Base-by-base conservation (phyloP, 92 coral and sea anemone genomes). In the Siderastrea radians region DNA sequence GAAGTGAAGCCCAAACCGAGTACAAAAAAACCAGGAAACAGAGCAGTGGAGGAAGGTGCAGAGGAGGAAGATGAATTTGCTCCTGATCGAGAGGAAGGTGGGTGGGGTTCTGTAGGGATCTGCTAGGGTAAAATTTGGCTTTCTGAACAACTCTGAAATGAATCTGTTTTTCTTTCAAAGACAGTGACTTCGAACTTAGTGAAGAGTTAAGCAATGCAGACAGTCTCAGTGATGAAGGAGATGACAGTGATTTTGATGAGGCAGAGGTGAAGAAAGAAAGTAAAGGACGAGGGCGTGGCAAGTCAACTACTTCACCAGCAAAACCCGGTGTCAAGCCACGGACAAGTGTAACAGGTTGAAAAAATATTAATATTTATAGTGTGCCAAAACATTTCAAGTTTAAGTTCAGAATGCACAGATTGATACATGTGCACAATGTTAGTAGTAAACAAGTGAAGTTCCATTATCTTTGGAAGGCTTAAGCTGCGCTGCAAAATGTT, bases 341-440 rank as follows among this genome's bases (percentile, higher is more conserved):
- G 68, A 47, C 95, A 44, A 92, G 94, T 85, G 98, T 90, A 4
- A 96, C 95, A 93, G 98, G 98, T 95, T 12, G 12, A 49, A 10
- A n/a, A 50, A 11, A 8, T 45, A 69, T 12, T 14, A 61, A 2
- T 12, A 9, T 85, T 8, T 45, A 43, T 51, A 45, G 16, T 46
- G 50, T 4, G 38, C 38, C 38, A 26, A 26, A 26, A 26, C 38
- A 26, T 26, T 26, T 26, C 38, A 26, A 26, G 38, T 26, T 26
- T 26, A 26, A 26, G 38, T 26, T 26, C 38, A 26, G 38, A 26
- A 26, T 0, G 38, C 38, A 26, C 38, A 26, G 38, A 26, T 26
- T 26, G 0, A 26, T 26, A 26, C 38, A 26, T 26, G 38, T 26
- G 38, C 38, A 26, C 38, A 26, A 26, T 26, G 38, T 26, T 26